Conservation (phyloP, 2,797 vertebrate genomes). For the Girardinus metallicus region DNA sequence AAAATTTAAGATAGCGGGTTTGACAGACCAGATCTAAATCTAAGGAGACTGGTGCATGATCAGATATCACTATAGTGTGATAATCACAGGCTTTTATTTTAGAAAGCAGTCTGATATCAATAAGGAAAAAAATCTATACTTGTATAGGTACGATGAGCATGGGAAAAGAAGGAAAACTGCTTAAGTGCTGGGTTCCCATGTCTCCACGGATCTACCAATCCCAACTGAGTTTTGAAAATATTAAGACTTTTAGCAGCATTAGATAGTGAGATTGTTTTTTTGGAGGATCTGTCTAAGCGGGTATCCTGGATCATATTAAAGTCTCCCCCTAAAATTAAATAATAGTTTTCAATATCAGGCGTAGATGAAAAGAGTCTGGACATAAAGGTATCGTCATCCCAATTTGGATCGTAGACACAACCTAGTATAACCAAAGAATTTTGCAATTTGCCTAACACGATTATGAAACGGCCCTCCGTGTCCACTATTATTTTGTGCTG, state of each 20-base stretch:
- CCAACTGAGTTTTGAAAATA: neutral
- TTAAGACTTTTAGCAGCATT: neutral
- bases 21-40: too few relatives aligned
- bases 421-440: neutral
- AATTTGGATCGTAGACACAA: neutral
- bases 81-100: neutral
- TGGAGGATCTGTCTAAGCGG: neutral
- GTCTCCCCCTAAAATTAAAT: neutral
- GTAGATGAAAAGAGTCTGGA: neutral
- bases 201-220: neutral
- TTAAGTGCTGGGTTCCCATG: neutral
- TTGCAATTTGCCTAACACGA: neutral
- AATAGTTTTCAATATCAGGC: neutral
- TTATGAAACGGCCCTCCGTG: neutral
- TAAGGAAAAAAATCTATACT: neutral
- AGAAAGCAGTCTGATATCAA: neutral
- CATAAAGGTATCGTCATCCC: neutral
- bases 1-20: too few relatives aligned
- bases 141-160: neutral
- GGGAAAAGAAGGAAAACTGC: neutral
- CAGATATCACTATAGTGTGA: neutral
- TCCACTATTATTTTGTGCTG: neutral
- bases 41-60: neutral
- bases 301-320: neutral
- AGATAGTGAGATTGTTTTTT: neutral